Percentiles rank a stretch among this genome's conserved stretches.
These are phyloP conservation scores for Argentina silus DNA, from an alignment of 2,797 vertebrate species.

Conservation along the genomic window DNA sequence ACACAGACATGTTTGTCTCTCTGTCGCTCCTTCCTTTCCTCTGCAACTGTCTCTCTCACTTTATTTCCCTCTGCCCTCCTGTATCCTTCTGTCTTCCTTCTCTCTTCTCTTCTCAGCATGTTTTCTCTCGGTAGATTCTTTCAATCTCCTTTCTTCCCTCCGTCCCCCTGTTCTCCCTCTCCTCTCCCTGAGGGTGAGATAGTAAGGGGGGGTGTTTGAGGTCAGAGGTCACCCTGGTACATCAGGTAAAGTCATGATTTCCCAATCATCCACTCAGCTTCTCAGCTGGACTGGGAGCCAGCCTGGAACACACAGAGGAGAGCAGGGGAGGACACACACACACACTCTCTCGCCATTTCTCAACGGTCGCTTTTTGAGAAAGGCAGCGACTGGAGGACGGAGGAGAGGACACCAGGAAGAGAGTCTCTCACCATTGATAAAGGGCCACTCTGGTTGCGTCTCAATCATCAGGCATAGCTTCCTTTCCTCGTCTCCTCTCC, in stretches of 20 bases:
- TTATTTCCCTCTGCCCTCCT: background rate
- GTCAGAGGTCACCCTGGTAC: background rate
- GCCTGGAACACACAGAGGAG: background rate
- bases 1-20: background rate
- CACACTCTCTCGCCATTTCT: too few species aligned
- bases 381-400: too few species aligned
- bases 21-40: background rate
- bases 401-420: too few species aligned
- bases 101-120: background rate
- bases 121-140: too few species aligned
- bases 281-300: background rate
- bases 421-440: too few species aligned
- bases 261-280: background rate
- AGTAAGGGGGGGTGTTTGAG: background rate
- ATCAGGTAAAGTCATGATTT: conserved; percentile 13
- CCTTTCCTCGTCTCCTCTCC: background rate
- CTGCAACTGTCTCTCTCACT: background rate
- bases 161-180: too few species aligned
- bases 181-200: background rate
- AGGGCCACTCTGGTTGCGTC: too few species aligned
- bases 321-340: too few species aligned
- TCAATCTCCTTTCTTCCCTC: too few species aligned
- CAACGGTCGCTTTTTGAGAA: too few species aligned
- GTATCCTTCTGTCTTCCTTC: background rate
- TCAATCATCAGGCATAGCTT: background rate